Base-by-base conservation (phyloP, 1,140 invertebrate species). In the Zaprionus inermis region DNA sequence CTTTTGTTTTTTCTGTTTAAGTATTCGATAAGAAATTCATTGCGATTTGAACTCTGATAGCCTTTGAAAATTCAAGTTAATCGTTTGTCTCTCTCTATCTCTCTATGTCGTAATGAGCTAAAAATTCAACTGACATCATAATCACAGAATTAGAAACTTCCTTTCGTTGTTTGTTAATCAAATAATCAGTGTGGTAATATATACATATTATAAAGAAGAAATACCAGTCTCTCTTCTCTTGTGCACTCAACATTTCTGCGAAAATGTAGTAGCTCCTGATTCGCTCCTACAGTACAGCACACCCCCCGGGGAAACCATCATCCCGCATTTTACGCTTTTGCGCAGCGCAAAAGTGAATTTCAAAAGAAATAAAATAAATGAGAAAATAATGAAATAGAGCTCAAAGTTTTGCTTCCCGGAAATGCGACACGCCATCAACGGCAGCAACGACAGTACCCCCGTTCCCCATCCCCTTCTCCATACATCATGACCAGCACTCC, bases 321-420 rank as follows among this genome's bases (percentile, higher is more conserved):
- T 22, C 49, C 44, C 44, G 44, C 44, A 34, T 22, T 51, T 61
- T 51, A 20, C 11, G 16, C 32, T 60, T 16, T 20, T 28, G 44
- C 24, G 38, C 38, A 20, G 16, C 44, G 44, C 44, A 46, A 46
- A 46, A 20, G 9, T 46, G 3, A 46, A 22, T 20, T 49, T 22
- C 12, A 12, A 49, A 36, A 52, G 60, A 22, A 41, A 54, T 52
- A 52, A 22, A 41, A 54, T 52, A 52, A 52, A 52, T 52, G 18
- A 46, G 20, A 34, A 30, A 22, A 20, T 38, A 16, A 16, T 44
- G n/a, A 44, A 44, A 54, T 54, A 44, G 36, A 38, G 36, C 36
- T 58, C 3, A 58, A 58, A 59, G 55, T 38, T 18, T 54, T 14
- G 51, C 67, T 89, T 89, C 83, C 83, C 80, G 83, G 83, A 88